A percentile compares a stretch with the other conserved stretches of the same genome.
Conservation (phyloP, 1,140 invertebrate genomes). For the Myzus persicae region DNA sequence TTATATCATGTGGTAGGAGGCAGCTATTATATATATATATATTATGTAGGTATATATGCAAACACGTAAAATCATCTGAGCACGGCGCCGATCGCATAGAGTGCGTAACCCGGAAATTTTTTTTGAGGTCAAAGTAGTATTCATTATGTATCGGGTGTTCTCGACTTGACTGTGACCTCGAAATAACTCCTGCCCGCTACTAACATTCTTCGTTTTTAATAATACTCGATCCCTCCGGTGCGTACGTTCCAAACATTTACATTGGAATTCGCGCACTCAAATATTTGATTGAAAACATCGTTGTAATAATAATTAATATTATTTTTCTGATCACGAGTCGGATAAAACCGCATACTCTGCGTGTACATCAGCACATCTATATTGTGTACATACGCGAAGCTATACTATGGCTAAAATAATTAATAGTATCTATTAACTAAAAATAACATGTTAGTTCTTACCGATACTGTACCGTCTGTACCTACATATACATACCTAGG, state of each 20-base stretch:
- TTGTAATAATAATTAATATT: not conserved
- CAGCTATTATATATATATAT: not conserved
- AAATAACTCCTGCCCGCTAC: not conserved
- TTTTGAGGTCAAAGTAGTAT: conserved; percentile 46
- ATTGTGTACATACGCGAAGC: not conserved
- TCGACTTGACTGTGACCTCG: conserved; percentile 38
- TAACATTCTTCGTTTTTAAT: conserved; percentile 39
- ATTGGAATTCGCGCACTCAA: not conserved
- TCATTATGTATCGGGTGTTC: conserved; percentile 39
- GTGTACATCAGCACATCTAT: not conserved
- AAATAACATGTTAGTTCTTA: too few relatives aligned
- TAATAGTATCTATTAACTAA: not conserved
- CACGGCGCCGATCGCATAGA: not conserved
- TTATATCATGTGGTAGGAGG: not conserved
- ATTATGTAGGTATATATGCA: not conserved
- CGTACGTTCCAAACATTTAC: not conserved
- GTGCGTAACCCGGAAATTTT: conserved; percentile 55
- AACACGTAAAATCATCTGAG: conserved; percentile 25
- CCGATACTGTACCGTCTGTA: not conserved
- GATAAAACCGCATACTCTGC: not conserved
- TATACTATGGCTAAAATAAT: not conserved
- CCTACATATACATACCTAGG: too few relatives aligned
- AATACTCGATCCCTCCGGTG: conserved; percentile 16
- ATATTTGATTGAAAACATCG: not conserved
- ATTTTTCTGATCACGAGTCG: not conserved